Evolutionary conservation across 2,797 vertebrate species (phyloP).

Genomic region (Tokudaia muenninki): DNA sequence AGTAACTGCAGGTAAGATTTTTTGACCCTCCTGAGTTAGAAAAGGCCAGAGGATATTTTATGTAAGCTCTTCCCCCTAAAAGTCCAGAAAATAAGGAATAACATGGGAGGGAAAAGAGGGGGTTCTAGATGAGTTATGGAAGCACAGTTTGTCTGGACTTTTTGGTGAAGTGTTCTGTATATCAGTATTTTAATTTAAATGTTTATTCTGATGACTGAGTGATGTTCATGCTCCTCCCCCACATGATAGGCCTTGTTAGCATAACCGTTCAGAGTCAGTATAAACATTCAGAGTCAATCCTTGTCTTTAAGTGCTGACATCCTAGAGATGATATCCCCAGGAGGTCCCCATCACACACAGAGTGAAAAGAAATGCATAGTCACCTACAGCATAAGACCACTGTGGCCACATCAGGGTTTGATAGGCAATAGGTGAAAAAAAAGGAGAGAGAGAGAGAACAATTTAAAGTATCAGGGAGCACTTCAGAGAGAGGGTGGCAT

Average conservation of each 20-base stretch:
- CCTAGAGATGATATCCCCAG: neutral
- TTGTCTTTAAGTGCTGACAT: neutral
- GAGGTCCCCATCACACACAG: neutral
- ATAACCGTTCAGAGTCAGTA: neutral
- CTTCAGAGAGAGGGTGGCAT: neutral
- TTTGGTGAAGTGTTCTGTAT: neutral
- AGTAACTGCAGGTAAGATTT: neutral
- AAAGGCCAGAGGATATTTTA: neutral
- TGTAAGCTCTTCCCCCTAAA: neutral
- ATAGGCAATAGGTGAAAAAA: neutral
- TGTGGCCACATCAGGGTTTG: neutral
- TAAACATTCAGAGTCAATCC: neutral
- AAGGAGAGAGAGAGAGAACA: neutral
- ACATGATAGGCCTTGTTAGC: neutral
- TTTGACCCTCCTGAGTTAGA: neutral
- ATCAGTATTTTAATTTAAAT: conserved; percentile 16
- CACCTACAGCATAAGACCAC: neutral
- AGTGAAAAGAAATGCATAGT: neutral
- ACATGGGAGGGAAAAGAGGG: neutral
- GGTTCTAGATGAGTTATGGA: neutral
- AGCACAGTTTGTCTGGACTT: neutral
- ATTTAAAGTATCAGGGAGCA: neutral
- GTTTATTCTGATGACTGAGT: neutral
- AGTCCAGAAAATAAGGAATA: neutral
- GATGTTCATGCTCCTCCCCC: neutral